Evolutionary conservation across 2,797 vertebrate species (phyloP).

Genomic region (Vespertilio murinus): DNA sequence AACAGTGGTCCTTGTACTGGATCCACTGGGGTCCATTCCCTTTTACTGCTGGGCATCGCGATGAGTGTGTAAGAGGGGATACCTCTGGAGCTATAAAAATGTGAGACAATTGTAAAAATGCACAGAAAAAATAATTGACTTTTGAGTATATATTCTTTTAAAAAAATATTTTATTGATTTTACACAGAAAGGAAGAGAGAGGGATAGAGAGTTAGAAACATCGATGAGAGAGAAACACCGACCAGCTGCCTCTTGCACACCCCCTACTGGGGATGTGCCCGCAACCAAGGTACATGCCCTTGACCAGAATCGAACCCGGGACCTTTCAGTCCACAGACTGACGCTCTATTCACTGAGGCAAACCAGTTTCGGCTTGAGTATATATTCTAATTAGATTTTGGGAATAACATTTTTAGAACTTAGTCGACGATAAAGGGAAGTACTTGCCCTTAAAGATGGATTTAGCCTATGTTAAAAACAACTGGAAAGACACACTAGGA

Average conservation of each 20-base stretch:
- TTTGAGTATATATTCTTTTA: background rate
- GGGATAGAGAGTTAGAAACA: too few relatives aligned
- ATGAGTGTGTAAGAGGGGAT: constrained; percentile 55
- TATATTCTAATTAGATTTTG: background rate
- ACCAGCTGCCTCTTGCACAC: too few relatives aligned
- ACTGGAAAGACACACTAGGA: background rate
- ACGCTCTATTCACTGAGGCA: too few relatives aligned
- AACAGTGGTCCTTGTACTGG: constrained; percentile 90
- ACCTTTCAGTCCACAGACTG: too few relatives aligned
- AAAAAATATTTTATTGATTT: too few relatives aligned
- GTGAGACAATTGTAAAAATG: background rate
- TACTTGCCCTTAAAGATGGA: background rate
- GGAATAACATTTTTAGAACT: background rate
- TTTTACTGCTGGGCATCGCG: constrained; percentile 84
- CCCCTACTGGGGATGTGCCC: too few relatives aligned
- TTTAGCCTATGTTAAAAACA: constrained; percentile 24
- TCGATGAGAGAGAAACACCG: too few relatives aligned
- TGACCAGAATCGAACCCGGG: too few relatives aligned
- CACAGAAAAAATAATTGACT: background rate
- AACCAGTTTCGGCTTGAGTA: too few relatives aligned
- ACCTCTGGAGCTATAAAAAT: constrained; percentile 80
- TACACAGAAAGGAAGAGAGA: too few relatives aligned
- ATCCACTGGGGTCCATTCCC: constrained; percentile 85
- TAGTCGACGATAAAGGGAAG: background rate
- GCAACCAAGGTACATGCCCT: too few relatives aligned